A percentile compares a stretch with the other conserved stretches of the same genome.
Evolutionary conservation across 2,797 vertebrate genomes (phyloP).

Genomic region (Danio jaintianensis): DNA sequence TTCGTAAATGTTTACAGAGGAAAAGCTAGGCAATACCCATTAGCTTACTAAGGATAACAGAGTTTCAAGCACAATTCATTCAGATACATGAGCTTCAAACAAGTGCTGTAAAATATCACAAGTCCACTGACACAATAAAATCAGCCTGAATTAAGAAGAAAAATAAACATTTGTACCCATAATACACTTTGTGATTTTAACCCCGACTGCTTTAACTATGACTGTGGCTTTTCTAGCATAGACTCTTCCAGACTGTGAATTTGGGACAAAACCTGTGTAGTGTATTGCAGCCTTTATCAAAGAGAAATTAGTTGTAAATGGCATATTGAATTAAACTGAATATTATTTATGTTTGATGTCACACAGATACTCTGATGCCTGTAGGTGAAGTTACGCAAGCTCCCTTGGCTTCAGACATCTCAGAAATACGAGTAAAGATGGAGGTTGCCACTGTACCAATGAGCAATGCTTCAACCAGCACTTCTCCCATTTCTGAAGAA

Average conservation of each 20-base stretch:
- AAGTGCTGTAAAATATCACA: not conserved
- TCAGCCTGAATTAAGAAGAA: not conserved
- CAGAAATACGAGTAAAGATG: conserved; percentile 30
- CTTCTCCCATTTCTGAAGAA: not conserved
- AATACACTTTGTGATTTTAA: not conserved
- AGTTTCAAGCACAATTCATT: no score
- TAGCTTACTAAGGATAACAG: no score
- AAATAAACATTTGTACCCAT: not conserved
- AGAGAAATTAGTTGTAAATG: not conserved
- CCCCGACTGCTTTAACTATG: not conserved
- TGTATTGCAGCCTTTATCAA: not conserved
- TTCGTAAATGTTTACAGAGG: no score
- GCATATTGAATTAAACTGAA: not conserved
- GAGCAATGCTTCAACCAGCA: conserved; percentile 8
- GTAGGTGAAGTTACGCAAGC: not conserved
- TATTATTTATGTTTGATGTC: conserved; percentile 1
- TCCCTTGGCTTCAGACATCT: not conserved
- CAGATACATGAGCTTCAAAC: no score
- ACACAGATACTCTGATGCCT: conserved; percentile 3
- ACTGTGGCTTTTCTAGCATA: not conserved
- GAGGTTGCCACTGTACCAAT: conserved; percentile 8
- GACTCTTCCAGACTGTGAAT: not conserved
- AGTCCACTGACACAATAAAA: not conserved
- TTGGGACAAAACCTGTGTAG: not conserved
- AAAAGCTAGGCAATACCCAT: no score